Evolutionary conservation across 1,140 invertebrate species (phyloP), one percentile per base, ranked within the genome.

Genomic region (Papilio glaucus): DNA sequence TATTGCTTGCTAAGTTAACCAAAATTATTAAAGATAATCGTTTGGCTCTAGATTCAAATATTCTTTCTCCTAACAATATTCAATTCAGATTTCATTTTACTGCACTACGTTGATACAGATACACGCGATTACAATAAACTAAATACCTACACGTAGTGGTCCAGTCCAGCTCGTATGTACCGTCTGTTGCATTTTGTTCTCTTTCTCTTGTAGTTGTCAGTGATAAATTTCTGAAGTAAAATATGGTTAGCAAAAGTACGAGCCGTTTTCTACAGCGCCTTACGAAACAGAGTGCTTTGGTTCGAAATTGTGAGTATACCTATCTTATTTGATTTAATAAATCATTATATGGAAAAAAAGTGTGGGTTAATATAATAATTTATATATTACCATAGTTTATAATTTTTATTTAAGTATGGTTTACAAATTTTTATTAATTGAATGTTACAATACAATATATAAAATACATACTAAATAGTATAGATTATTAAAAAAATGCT

Each of bases 201-300:
- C 62, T 65, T 65, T 65, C 62, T 65, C 62, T 65, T 63, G n/a
- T 39, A 65, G 33, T 65, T 41, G 62, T 38, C 38, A 65, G 62
- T 57, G 21, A 21, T 57, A 57, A 2, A 57, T 57, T 57, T 57
- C 8, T 57, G 21, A 57, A 57, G n/a, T 65, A 37, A 53, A 69
- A 69, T 37, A 69, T 69, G 67, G 67, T 33, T 8, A 49, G 67
- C 24, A 45, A 69, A 69, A 69, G 15, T 69, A 26, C 41, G n/a
- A 69, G 26, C 3, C 42, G 67, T 7, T 42, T 69, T 69, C 67
- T 69, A 33, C 67, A 69, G 37, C 53, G 42, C 26, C 24, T 69
- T 15, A 69, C 67, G 9, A 42, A 49, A 49, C 42, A 69, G 1
- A 67, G 12, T 39, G 12, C 39, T n/a, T 45, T 41, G 18, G 65